Percentiles rank a stretch among this genome's conserved stretches.
Conservation (phyloP, 2,113 vertebrate species). For the Okapia johnstoni region DNA sequence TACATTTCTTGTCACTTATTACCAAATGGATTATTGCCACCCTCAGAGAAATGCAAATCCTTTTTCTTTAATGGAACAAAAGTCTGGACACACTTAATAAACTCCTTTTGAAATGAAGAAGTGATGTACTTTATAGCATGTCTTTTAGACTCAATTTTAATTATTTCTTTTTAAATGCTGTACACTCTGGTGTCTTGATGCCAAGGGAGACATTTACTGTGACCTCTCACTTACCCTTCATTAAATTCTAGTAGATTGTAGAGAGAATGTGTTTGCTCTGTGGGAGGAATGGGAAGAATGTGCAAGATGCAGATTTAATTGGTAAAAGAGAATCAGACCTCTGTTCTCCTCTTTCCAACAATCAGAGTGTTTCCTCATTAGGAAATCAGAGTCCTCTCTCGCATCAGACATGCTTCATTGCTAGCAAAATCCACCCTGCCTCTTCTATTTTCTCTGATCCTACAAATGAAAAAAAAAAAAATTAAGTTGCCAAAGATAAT, state of each 20-base stretch:
- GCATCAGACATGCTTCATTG: not conserved
- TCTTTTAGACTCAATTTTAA: not conserved
- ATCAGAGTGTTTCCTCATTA: not conserved
- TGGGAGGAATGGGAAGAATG: not conserved
- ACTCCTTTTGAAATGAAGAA: constrained; percentile 10
- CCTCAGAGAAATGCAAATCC: not conserved
- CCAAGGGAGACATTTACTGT: not conserved
- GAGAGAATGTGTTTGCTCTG: not conserved
- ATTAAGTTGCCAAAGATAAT: not conserved
- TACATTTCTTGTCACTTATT: constrained; percentile 35
- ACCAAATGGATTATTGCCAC: not conserved
- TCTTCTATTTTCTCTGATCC: not conserved
- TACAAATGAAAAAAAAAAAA: not conserved
- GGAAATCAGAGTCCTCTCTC: not conserved
- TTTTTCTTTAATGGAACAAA: constrained; percentile 27
- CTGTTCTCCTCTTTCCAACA: not conserved
- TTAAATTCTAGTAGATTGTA: not conserved
- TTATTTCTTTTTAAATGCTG: constrained; percentile 14
- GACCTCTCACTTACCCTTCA: not conserved
- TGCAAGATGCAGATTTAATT: not conserved
- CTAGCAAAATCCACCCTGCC: not conserved
- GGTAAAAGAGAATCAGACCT: not conserved
- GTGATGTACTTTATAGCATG: not conserved
- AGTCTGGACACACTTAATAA: constrained; percentile 20
- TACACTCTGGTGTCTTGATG: not conserved